Conservation (phyloP, 2,888 invertebrate genomes). For the Noctua pronuba region DNA sequence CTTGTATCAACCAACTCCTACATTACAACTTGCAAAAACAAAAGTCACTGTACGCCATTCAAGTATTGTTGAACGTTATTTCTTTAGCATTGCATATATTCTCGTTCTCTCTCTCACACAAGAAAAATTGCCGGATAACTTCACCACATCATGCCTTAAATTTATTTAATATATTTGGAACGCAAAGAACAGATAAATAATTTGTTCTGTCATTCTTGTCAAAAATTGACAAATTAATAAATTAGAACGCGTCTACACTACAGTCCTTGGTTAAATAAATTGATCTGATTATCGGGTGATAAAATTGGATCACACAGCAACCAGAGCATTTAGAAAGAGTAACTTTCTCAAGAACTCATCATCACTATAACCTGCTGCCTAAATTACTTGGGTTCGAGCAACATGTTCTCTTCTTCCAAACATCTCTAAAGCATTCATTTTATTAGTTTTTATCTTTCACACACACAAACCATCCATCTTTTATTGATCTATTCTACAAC, state of each 20-base stretch:
- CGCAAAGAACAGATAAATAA: conserved; percentile 29
- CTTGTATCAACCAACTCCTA: background rate
- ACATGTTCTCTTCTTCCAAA: no score
- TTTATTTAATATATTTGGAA: background rate
- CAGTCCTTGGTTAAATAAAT: background rate
- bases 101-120: conserved; percentile 17
- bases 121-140: background rate
- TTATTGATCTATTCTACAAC: background rate
- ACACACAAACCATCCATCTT: no score
- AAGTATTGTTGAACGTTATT: background rate
- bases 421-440: no score
- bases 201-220: background rate
- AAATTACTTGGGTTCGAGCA: no score
- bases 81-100: conserved; percentile 13
- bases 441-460: no score
- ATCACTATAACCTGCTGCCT: no score
- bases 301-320: no score
- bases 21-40: conserved; percentile 58
- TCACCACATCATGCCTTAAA: background rate
- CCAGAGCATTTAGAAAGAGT: no score
- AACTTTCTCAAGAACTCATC: no score
- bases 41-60: conserved; percentile 59
- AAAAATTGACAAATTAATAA: conserved; percentile 7
- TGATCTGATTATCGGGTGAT: no score
- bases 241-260: background rate